Conservation (phyloP, 2,113 vertebrate genomes). For the Rhinoderma darwinii region DNA sequence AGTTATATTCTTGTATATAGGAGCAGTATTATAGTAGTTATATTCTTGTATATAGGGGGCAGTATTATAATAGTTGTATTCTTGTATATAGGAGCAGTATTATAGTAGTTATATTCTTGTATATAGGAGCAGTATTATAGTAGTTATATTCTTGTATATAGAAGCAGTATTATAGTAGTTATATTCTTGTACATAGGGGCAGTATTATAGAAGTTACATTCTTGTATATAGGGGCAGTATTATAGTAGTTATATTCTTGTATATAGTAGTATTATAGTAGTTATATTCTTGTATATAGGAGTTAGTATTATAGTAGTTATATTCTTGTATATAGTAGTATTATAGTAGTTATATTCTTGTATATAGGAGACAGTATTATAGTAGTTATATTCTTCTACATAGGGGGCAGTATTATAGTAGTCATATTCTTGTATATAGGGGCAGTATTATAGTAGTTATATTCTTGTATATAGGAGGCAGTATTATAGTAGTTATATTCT, state of each 20-base stretch:
- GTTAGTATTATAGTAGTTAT: not conserved
- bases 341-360: not conserved
- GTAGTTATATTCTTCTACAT: not conserved
- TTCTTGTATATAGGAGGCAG: not conserved
- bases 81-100: not conserved
- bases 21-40: too few relatives aligned
- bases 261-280: not conserved
- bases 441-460: constrained; percentile 20
- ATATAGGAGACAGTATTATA: not conserved
- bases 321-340: not conserved
- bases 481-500: constrained; percentile 14
- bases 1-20: not conserved
- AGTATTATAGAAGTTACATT: too few relatives aligned
- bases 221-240: too few relatives aligned
- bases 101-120: too few relatives aligned
- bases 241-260: too few relatives aligned
- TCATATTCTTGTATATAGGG: constrained; percentile 11
- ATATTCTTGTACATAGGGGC: too few relatives aligned
- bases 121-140: too few relatives aligned
- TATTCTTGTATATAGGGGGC: too few relatives aligned
- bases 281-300: not conserved
- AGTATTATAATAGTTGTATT: constrained; percentile 7
- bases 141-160: too few relatives aligned
- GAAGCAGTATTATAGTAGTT: too few relatives aligned
- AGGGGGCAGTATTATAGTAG: constrained; percentile 17